Base-by-base conservation (phyloP, 2,797 vertebrate species). In the Typhlichthys subterraneus region DNA sequence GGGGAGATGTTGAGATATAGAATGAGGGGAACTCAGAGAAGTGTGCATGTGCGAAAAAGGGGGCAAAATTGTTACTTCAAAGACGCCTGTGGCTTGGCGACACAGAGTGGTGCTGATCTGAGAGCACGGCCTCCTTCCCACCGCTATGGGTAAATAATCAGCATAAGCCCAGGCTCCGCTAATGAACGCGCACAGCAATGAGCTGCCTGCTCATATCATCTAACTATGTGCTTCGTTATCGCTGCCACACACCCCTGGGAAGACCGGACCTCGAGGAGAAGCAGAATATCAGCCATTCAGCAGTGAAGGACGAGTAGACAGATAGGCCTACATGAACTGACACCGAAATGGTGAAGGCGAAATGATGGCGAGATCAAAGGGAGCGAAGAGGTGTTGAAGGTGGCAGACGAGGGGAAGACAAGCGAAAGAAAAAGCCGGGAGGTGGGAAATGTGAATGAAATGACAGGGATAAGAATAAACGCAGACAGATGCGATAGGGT, bases 161-260 rank as follows among this genome's bases (percentile, higher is more conserved):
- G 74, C 77, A 82, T 89, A 86, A 87, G 87, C 86, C 82, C 74
- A 67, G 64, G 86, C 86, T 83, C 82, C 31, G 76, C 80, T 88
- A 87, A 90, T 88, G 87, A 88, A 85, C 86, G 85, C 86, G 85
- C 82, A 81, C 76, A 73, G 82, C 82, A 84, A 77, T 76, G 79
- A 87, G 86, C 82, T 87, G 23, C 23, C 23, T 29, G 23, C 23
- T 29, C 86, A 88, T 89, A 89, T 90, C 86, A 85, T 88, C 84
- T 89, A 88, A 90, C 80, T 86, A 75, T 57, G 82, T 13, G 79
- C 80, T 86, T 85, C 86, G 86, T 90, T 90, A 91, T 87, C 81
- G 69, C 84, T 61, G 76, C 76, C 76, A 81, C 79, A 63, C 82
- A 83, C 73, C 82, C 86, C 76, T n/a, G 33, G 85, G 85, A 81